These are phyloP conservation scores for Bombus turneri DNA, from an alignment of 1,140 invertebrate species.

Conservation along the genomic window DNA sequence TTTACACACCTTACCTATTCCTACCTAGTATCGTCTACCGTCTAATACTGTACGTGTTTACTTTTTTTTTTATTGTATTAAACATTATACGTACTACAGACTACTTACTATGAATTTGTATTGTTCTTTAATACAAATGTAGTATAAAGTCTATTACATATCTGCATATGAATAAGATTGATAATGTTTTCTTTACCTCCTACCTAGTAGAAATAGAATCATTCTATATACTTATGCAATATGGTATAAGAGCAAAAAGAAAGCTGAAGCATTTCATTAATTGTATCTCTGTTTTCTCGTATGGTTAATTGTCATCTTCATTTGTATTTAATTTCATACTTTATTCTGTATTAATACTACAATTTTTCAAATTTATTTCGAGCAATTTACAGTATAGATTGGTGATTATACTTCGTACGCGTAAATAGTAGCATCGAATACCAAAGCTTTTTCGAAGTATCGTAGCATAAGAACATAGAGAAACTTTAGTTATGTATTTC, in stretches of 20 bases:
- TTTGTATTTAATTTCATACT: background rate
- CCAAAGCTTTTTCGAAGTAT: background rate
- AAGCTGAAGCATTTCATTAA: background rate
- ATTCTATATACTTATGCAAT: background rate
- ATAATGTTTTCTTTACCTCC: background rate
- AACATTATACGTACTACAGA: background rate
- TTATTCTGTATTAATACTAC: background rate
- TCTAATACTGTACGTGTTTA: background rate
- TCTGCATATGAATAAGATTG: slow-evolving; percentile 7
- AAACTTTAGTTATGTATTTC: background rate
- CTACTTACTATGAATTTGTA: background rate
- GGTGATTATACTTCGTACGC: background rate
- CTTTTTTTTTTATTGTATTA: background rate
- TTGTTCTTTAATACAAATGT: slow-evolving; percentile 10
- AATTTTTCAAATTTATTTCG: background rate
- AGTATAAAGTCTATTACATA: slow-evolving; percentile 20
- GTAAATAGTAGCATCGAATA: background rate
- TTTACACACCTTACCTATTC: background rate
- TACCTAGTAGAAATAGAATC: slow-evolving; percentile 12
- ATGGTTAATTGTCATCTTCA: background rate
- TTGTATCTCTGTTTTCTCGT: background rate
- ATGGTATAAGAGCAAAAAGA: background rate
- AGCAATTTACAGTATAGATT: background rate
- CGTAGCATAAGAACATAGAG: background rate
- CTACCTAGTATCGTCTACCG: background rate